Evolutionary conservation across 2,113 vertebrate species (phyloP), one percentile per base, ranked within the genome.

Genomic region (Carettochelys insculpta): DNA sequence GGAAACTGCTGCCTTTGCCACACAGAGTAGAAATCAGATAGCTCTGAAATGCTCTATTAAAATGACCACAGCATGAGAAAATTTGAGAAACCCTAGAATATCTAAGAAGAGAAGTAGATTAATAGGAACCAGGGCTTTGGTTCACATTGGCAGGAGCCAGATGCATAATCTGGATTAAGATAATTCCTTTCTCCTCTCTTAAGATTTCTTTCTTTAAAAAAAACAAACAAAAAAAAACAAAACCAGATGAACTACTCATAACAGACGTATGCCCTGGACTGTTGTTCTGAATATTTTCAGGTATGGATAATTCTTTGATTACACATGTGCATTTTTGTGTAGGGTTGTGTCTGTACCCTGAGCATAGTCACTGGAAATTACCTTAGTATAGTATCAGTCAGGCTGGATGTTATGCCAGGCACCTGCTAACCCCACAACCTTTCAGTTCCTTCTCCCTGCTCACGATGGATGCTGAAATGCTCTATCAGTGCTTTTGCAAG

Each of bases 151-250:
- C 91, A 61, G 83, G 87, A 96, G 94, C 87, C 94, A 94, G 76
- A 88, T 92, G 82, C 78, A 84, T 43, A 43, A n/a, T 90, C 1
- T 79, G 77, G 0, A 71, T 84, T 87, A 20, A 89, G 85, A 48
- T 92, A 22, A 45, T 92, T 51, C 48, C 58, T 61, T 14, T 45
- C n/a, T 50, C 78, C 51, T 71, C 19, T 56, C 86, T 48, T 89
- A 51, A 22, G 52, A 92, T 90, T 88, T 85, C 93, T 95, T 91
- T n/a, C n/a, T n/a, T n/a, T n/a, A n/a, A n/a, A n/a, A n/a, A n/a
- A n/a, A n/a, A n/a, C n/a, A n/a, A n/a, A 78, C 71, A 92, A 78
- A 50, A 93, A 87, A 95, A 27, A 61, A 58, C 14, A 6, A 58
- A 7, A 6, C 16, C 29, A 58, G 58, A 61, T 61, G 31, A 5